Evolutionary conservation across 2,888 invertebrate genomes (phyloP).

Genomic region (Megastigmus dorsalis): DNA sequence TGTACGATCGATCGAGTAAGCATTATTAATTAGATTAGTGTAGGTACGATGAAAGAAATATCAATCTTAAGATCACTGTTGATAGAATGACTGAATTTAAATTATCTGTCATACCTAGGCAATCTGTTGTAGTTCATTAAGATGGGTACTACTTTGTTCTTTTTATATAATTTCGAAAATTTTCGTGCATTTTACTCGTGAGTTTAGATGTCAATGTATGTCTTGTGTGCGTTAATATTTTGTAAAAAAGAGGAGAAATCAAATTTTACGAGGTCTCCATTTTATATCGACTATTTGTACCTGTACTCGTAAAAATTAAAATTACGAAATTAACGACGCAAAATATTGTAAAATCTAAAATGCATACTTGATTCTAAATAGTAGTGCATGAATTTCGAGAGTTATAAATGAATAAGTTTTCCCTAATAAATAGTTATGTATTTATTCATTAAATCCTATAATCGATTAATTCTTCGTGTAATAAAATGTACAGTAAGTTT

Average conservation of each 20-base stretch:
- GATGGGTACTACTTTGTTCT: not conserved
- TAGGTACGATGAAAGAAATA: not conserved
- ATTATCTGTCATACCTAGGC: not conserved
- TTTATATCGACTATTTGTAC: no score
- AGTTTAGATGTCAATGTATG: not conserved
- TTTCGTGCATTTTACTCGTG: not conserved
- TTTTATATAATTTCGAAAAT: not conserved
- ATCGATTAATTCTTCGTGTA: not conserved
- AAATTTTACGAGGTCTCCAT: no score
- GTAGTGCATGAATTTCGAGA: no score
- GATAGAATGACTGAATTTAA: conserved; percentile 27
- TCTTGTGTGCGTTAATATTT: not conserved
- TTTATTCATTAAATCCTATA: conserved; percentile 28
- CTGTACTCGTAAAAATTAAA: no score
- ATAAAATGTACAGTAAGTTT: conserved; percentile 36
- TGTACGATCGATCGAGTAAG: not conserved
- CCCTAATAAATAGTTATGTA: not conserved
- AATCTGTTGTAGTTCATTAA: not conserved
- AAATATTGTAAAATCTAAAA: no score
- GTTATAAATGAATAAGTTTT: no score
- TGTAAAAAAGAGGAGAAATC: not conserved
- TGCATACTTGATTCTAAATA: no score
- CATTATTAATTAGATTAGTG: conserved; percentile 17
- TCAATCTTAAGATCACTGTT: conserved; percentile 14
- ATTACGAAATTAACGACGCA: no score